phyloP scores from a whole-genome alignment of 2,888 invertebrate species.

The Drosophila rubida region DNA sequence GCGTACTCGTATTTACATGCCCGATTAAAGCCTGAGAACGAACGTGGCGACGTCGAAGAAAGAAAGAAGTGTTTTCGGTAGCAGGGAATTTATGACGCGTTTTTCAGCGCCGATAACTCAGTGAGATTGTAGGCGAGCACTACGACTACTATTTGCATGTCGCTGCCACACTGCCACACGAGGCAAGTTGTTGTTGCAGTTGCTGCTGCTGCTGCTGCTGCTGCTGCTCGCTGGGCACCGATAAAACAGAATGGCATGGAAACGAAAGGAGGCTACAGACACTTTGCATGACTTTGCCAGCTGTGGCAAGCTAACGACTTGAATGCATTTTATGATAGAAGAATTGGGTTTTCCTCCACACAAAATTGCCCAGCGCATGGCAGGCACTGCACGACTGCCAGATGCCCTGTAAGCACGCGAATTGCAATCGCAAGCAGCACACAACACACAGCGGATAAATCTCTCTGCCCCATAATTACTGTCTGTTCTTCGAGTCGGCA shows the following conservation, averaged over 20 bases:
- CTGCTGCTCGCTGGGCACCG: background rate
- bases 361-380: background rate
- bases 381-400: background rate
- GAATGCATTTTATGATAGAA: slow-evolving; percentile 9
- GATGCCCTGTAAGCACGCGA: background rate
- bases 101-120: slow-evolving; percentile 26
- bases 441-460: too few species aligned
- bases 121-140: slow-evolving; percentile 15
- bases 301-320: slow-evolving; percentile 9
- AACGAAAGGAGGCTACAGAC: slow-evolving; percentile 9
- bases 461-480: too few species aligned
- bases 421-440: too few species aligned
- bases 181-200: too few species aligned
- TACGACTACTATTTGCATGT: background rate
- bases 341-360: slow-evolving; percentile 11
- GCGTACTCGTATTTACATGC: background rate
- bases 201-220: too few species aligned
- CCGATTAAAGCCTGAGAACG: slow-evolving; percentile 58
- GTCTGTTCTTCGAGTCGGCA: too few species aligned
- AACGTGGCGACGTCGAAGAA: too few species aligned
- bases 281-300: slow-evolving; percentile 20
- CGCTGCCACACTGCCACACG: slow-evolving; percentile 3
- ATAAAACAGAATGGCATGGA: slow-evolving; percentile 24
- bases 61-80: slow-evolving; percentile 29
- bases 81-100: slow-evolving; percentile 35